These are phyloP conservation scores for Etheostoma spectabile DNA, from an alignment of 2,113 vertebrate species.

Conservation along the genomic window DNA sequence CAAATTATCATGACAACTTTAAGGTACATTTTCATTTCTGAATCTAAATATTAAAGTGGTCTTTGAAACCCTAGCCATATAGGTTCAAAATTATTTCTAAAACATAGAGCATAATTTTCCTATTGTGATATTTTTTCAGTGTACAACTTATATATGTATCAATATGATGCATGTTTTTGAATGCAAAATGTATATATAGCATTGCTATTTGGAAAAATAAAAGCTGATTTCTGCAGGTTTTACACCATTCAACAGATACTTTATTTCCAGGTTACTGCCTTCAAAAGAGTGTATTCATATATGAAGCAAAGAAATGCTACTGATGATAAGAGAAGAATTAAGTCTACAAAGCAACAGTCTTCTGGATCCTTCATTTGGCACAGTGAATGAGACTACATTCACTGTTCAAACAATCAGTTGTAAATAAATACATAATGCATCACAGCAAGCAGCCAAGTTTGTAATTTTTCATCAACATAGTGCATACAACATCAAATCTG, in stretches of 20 bases:
- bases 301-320: slow-evolving; percentile 85
- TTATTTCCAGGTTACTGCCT: slow-evolving; percentile 84
- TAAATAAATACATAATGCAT: slow-evolving; percentile 85
- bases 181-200: background rate
- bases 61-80: background rate
- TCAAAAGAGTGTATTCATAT: slow-evolving; percentile 81
- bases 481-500: slow-evolving; percentile 88
- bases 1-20: background rate
- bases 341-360: slow-evolving; percentile 82
- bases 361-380: slow-evolving; percentile 75
- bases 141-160: background rate
- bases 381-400: slow-evolving; percentile 79
- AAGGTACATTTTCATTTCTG: background rate
- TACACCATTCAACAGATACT: slow-evolving; percentile 81
- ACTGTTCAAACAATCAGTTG: slow-evolving; percentile 78
- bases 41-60: background rate
- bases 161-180: background rate
- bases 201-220: slow-evolving; percentile 6
- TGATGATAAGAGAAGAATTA: slow-evolving; percentile 79
- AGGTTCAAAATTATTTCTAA: background rate
- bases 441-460: slow-evolving; percentile 85
- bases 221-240: slow-evolving; percentile 11
- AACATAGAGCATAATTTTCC: background rate
- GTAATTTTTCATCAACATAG: slow-evolving; percentile 82
- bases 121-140: background rate